These are phyloP conservation scores for Chloromyia formosa DNA, from an alignment of 2,888 invertebrate species.

Conservation along the genomic window DNA sequence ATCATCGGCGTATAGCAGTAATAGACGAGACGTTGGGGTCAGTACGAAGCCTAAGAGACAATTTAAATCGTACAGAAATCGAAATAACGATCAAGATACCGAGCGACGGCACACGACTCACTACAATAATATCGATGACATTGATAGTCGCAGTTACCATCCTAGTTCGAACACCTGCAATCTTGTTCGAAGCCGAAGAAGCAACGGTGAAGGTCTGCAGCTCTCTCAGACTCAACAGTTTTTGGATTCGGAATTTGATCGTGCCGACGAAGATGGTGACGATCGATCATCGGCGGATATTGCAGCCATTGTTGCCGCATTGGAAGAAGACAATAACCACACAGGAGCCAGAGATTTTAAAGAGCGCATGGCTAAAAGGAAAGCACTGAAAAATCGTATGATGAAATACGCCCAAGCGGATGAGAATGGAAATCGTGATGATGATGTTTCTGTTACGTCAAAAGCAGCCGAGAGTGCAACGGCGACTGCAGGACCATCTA, in stretches of 20 bases:
- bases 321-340: constrained; percentile 63
- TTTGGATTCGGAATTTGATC: constrained; percentile 55
- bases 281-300: constrained; percentile 66
- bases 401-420: constrained; percentile 84
- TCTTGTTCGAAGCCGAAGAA: constrained; percentile 14
- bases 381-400: constrained; percentile 83
- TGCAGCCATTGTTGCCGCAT: constrained; percentile 65
- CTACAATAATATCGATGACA: constrained; percentile 46
- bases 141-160: constrained; percentile 51
- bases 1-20: not conserved
- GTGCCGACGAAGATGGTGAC: constrained; percentile 64
- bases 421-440: constrained; percentile 70
- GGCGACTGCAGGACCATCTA: not conserved
- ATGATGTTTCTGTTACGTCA: not conserved
- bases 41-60: constrained; percentile 48
- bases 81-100: constrained; percentile 49
- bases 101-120: constrained; percentile 50
- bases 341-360: constrained; percentile 65
- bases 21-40: not conserved
- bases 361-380: constrained; percentile 81
- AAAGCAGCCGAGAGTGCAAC: not conserved
- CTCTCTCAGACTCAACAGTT: constrained; percentile 55
- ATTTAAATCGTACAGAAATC: constrained; percentile 57
- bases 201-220: constrained; percentile 45
- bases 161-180: not conserved